Conservation (phyloP, 23 tunicate genomes). For the Ciona savignyi region DNA sequence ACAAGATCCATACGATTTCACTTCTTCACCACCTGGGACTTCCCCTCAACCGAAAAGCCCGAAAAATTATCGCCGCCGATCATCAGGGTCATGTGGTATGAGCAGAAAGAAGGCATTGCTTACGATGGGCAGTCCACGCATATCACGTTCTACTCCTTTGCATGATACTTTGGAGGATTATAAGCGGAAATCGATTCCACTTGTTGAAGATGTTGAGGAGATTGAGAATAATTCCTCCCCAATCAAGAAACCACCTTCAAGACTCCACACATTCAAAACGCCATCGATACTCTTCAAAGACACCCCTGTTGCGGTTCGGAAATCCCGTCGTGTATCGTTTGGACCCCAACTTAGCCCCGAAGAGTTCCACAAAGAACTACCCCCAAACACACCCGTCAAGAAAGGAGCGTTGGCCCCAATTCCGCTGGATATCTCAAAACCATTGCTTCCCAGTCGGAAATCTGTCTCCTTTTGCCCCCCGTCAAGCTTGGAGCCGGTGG, state of each 20-base stretch:
- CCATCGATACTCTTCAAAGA: neutral
- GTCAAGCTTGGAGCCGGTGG: neutral
- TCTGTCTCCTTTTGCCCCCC: neutral
- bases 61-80: neutral
- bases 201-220: conserved; percentile 8
- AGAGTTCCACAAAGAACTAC: conserved; percentile 51
- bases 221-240: conserved; percentile 60
- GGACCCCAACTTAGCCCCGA: conserved; percentile 92
- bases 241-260: conserved; percentile 12
- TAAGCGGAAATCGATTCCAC: neutral
- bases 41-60: neutral
- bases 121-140: neutral
- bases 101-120: neutral
- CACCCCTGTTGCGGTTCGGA: neutral
- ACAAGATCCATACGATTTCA: neutral
- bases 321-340: conserved; percentile 67
- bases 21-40: neutral
- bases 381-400: conserved; percentile 85
- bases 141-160: neutral
- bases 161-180: neutral
- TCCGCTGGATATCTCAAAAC: neutral
- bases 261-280: neutral
- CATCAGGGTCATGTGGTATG: neutral
- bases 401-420: conserved; percentile 70
- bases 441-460: neutral